Evolutionary conservation across 2,888 invertebrate species (phyloP).

Genomic region (Teleiodes luculella): DNA sequence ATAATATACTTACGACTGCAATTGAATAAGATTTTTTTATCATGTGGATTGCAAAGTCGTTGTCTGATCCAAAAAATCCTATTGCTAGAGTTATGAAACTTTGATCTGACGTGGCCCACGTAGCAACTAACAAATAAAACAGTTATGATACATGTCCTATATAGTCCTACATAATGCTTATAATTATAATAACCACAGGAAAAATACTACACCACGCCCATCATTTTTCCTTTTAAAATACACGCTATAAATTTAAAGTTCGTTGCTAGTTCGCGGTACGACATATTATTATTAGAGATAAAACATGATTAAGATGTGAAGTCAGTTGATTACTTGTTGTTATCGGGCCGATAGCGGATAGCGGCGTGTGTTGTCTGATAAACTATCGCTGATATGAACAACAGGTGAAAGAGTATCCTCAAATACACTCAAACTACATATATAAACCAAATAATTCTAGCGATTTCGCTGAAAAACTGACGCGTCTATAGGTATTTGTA

Average conservation of each 20-base stretch:
- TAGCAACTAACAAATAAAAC: too few relatives aligned
- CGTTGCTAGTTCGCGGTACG: slow-evolving; percentile 12
- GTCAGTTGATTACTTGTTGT: slow-evolving; percentile 42
- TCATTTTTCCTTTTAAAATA: neutral
- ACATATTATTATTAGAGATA: slow-evolving; percentile 6
- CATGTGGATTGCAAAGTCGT: too few relatives aligned
- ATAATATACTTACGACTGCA: too few relatives aligned
- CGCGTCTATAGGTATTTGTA: too few relatives aligned
- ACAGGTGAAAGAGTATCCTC: slow-evolving; percentile 20
- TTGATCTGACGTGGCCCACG: too few relatives aligned
- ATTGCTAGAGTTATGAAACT: too few relatives aligned
- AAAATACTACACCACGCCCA: neutral
- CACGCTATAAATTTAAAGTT: neutral
- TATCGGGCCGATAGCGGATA: slow-evolving; percentile 41
- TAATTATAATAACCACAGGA: neutral
- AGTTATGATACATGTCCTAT: too few relatives aligned
- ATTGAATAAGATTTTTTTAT: too few relatives aligned
- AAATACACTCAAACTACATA: too few relatives aligned
- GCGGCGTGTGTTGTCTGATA: slow-evolving; percentile 40
- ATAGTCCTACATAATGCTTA: too few relatives aligned
- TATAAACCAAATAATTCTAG: neutral
- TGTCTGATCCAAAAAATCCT: too few relatives aligned
- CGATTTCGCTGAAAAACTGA: neutral
- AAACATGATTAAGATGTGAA: slow-evolving; percentile 45
- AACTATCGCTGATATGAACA: slow-evolving; percentile 30